phyloP scores from a whole-genome alignment of 2,888 invertebrate genomes.

The Erebia epiphron region DNA sequence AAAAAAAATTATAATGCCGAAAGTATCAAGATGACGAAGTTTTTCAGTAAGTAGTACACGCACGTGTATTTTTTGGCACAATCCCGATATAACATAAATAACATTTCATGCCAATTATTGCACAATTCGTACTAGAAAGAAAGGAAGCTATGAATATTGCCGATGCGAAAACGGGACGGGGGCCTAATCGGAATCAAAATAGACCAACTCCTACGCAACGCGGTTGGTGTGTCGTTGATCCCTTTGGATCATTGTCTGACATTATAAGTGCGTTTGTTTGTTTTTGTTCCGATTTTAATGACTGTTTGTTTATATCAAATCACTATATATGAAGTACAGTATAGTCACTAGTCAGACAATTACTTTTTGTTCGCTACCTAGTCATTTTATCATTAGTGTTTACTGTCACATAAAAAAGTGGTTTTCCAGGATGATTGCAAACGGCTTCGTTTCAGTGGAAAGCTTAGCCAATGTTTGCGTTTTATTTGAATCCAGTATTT shows the following conservation, averaged over 20 bases:
- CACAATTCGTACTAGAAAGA: slow-evolving; percentile 58
- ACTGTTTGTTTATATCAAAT: slow-evolving; percentile 15
- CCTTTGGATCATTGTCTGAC: slow-evolving; percentile 59
- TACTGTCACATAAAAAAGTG: not conserved
- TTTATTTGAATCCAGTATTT: too few species aligned
- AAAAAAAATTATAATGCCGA: not conserved
- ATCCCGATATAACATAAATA: slow-evolving; percentile 54
- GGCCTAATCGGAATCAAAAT: slow-evolving; percentile 69
- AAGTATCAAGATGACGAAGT: not conserved
- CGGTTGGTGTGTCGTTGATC: slow-evolving; percentile 73
- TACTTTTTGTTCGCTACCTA: too few species aligned
- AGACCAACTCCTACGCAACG: slow-evolving; percentile 75
- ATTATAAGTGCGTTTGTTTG: slow-evolving; percentile 58
- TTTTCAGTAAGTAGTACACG: slow-evolving; percentile 18
- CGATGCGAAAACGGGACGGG: slow-evolving; percentile 45
- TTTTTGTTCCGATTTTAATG: slow-evolving; percentile 42
- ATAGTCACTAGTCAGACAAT: too few species aligned
- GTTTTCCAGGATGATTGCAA: not conserved
- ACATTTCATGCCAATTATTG: slow-evolving; percentile 74
- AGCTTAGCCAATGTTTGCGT: too few species aligned
- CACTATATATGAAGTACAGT: not conserved
- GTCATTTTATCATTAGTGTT: not conserved
- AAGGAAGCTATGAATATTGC: slow-evolving; percentile 47
- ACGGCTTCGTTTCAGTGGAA: too few species aligned
- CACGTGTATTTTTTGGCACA: slow-evolving; percentile 76